Evolutionary conservation across 2,113 vertebrate genomes (phyloP).

Genomic region (Lota lota): DNA sequence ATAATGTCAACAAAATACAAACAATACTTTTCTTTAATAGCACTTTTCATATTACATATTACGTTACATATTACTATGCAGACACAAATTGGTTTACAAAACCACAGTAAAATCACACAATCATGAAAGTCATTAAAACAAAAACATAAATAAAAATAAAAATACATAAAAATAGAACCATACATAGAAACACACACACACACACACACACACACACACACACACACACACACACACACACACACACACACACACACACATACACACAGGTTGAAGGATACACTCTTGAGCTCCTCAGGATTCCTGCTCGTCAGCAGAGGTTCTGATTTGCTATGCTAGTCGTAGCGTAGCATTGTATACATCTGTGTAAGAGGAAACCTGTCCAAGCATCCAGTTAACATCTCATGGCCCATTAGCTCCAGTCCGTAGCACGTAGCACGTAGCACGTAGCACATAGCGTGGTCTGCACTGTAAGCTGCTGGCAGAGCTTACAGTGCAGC

Average conservation of each 20-base stretch:
- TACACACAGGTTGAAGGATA: not conserved
- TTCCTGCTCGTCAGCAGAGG: slow-evolving; percentile 36
- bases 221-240: not conserved
- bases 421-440: slow-evolving; percentile 27
- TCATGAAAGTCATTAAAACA: too few species aligned
- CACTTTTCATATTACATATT: too few species aligned
- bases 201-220: slow-evolving; percentile 1
- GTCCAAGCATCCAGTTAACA: too few species aligned
- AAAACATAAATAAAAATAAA: not conserved
- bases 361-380: too few species aligned
- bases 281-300: not conserved
- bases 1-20: too few species aligned
- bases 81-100: not conserved
- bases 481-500: slow-evolving; percentile 32
- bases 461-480: slow-evolving; percentile 11
- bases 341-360: not conserved
- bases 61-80: too few species aligned
- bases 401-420: slow-evolving; percentile 1
- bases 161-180: not conserved
- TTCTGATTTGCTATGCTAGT: slow-evolving; percentile 27
- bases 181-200: not conserved
- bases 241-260: slow-evolving; percentile 1
- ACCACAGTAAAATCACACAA: too few species aligned
- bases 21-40: not conserved
- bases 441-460: too few species aligned